These are phyloP conservation scores for Pangasius sanitwongsei DNA, from an alignment of 2,797 vertebrate genomes.

Conservation along the genomic window DNA sequence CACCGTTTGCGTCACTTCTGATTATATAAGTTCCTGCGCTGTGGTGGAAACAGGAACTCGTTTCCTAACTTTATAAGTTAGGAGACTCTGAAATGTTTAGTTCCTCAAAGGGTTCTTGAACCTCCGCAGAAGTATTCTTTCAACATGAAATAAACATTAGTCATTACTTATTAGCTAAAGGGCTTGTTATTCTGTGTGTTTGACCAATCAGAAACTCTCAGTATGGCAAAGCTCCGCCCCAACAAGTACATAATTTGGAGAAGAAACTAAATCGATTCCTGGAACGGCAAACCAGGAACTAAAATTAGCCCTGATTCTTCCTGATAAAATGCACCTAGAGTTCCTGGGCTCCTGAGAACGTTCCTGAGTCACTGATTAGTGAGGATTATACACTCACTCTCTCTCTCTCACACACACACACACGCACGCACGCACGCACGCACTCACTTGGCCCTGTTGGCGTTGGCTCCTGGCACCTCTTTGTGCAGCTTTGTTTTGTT, in stretches of 20 bases:
- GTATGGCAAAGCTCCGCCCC: not conserved
- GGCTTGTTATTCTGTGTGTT: not conserved
- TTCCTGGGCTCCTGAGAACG: not conserved
- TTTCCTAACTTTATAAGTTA: not conserved
- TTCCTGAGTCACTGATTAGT: not conserved
- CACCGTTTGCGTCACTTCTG: not conserved
- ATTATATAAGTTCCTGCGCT: not conserved
- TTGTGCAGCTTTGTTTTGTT: conserved; percentile 77
- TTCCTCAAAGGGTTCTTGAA: not conserved
- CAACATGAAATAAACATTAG: not conserved
- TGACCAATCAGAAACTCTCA: not conserved
- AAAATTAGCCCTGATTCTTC: not conserved
- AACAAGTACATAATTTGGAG: too few species aligned
- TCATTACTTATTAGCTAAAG: too few species aligned
- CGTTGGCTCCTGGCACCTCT: conserved; percentile 71
- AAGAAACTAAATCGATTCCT: not conserved
- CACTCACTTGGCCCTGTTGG: conserved; percentile 76
- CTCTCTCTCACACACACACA: not conserved
- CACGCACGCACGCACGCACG: conserved; percentile 25
- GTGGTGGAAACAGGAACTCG: not conserved
- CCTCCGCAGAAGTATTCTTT: too few species aligned
- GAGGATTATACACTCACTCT: not conserved
- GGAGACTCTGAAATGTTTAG: not conserved
- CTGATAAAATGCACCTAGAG: not conserved
- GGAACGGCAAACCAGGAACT: not conserved